Base-by-base conservation (phyloP, 2,888 invertebrate genomes). In the Sinohyriopsis cumingii region DNA sequence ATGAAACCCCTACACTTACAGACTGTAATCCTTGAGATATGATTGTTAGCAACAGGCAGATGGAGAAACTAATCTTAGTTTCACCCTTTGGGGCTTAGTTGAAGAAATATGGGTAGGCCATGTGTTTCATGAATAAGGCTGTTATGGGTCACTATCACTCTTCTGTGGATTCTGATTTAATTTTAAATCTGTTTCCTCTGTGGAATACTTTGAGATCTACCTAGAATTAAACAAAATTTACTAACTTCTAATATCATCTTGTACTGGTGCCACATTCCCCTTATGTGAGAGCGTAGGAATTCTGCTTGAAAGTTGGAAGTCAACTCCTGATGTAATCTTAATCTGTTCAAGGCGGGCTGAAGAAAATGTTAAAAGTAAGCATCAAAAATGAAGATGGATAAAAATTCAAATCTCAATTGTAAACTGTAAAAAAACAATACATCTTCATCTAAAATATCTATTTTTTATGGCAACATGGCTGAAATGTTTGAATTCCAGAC, bases 331-430 rank as follows among this genome's bases (percentile, higher is more conserved):
- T 1, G 81, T 78, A 53, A 72, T 80, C 68, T 79, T 81, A n/a
- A 88, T 80, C 68, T 87, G 85, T 45, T 86, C 84, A 55, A 82
- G 69, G 18, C 86, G 81, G 61, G 83, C 88, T 88, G 78, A 3
- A 78, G 69, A 25, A 45, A 45, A 45, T 45, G 45, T 45, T 45
- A 55, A 69, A 61, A 22, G 57, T 20, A 68, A 65, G 53, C 25
- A 53, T 45, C 3, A n/a, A 12, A 53, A 63, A 22, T 61, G 61
- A 69, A 59, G 53, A 55, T 53, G 0, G 19, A 6, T 9, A n/a
- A 67, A 12, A 24, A 25, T 9, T 60, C 57, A 53, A 63, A 45
- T 57, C 28, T 19, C 20, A 19, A 25, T 45, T 19, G 20, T 59
- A 57, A 53, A 22, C 19, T n/a, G 9, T 45, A 53, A 19, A 7